These are phyloP conservation scores for Elgonia sp. DNA, from an alignment of 2,888 invertebrate genomes.

Conservation along the genomic window DNA sequence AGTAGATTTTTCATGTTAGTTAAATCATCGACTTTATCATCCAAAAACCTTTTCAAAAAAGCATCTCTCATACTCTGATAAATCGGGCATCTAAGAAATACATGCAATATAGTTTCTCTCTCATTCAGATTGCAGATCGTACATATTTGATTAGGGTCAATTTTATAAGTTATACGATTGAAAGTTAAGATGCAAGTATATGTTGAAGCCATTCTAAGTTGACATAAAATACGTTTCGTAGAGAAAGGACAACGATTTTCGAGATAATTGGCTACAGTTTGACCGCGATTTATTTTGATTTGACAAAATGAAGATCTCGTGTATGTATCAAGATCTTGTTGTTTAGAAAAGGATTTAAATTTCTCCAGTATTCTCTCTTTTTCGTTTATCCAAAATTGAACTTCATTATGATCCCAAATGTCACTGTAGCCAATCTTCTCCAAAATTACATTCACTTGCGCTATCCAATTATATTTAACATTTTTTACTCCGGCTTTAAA, in stretches of 20 bases:
- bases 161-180: neutral
- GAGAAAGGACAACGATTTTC: neutral
- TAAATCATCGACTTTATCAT: too few species aligned
- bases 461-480: neutral
- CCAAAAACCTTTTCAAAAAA: too few species aligned
- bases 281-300: neutral
- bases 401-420: neutral
- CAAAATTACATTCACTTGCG: neutral
- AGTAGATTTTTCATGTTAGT: neutral
- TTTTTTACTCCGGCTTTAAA: neutral
- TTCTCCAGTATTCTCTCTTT: neutral
- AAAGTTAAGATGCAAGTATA: neutral
- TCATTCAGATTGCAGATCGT: neutral
- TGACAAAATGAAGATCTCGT: neutral
- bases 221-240: neutral
- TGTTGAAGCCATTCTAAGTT: neutral
- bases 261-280: neutral
- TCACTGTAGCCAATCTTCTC: neutral
- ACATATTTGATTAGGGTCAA: neutral
- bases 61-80: neutral
- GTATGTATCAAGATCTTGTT: neutral
- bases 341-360: neutral
- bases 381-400: neutral
- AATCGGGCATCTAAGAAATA: neutral
- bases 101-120: neutral